Conservation (phyloP, 2,113 vertebrate genomes). For the Gasterosteus nipponicus region DNA sequence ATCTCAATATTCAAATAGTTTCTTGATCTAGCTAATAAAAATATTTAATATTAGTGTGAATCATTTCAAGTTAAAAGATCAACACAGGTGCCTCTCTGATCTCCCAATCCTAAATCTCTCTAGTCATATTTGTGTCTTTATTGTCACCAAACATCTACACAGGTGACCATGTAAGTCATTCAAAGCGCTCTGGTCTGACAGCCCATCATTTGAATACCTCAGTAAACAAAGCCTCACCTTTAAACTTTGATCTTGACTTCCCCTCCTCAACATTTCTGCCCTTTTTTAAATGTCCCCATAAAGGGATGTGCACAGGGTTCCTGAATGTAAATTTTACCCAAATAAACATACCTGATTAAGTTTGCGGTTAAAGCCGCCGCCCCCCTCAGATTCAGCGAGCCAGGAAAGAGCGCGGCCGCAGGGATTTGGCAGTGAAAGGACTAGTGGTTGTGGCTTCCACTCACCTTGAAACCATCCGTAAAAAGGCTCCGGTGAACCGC, state of each 20-base stretch:
- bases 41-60: not conserved
- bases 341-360: slow-evolving; percentile 76
- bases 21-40: not conserved
- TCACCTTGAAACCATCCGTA: slow-evolving; percentile 80
- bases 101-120: no score
- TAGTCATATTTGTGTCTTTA: not conserved
- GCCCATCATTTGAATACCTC: slow-evolving; percentile 76
- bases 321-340: slow-evolving; percentile 82
- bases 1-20: not conserved
- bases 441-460: slow-evolving; percentile 80
- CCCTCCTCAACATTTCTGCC: slow-evolving; percentile 71
- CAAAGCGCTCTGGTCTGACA: slow-evolving; percentile 35
- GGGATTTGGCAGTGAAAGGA: slow-evolving; percentile 85
- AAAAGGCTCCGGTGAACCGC: slow-evolving; percentile 55
- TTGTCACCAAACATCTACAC: not conserved
- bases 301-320: slow-evolving; percentile 77
- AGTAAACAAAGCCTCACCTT: slow-evolving; percentile 72
- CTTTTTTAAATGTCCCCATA: slow-evolving; percentile 69
- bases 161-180: slow-evolving; percentile 49
- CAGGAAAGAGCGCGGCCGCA: slow-evolving; percentile 78
- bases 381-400: slow-evolving; percentile 64
- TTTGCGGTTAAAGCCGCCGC: slow-evolving; percentile 68
- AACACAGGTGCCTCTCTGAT: no score
- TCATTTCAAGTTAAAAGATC: no score
- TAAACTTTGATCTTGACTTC: slow-evolving; percentile 72